A percentile compares a stretch with the other conserved stretches of the same genome.
Conservation (phyloP, 2,888 invertebrate species). For the Halocaridina rubra region DNA sequence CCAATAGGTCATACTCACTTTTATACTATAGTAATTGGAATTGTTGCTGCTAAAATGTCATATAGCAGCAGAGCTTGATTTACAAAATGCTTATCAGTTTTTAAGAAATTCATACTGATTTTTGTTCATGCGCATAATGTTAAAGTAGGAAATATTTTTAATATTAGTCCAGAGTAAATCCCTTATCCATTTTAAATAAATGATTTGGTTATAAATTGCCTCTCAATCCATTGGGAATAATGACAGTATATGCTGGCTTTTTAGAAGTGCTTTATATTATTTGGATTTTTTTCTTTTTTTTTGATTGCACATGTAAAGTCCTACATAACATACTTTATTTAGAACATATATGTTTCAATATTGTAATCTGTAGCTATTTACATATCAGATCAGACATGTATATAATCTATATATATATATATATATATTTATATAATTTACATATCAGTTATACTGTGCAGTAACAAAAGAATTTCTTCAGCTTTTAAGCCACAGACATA, state of each 20-base stretch:
- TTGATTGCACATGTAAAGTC: constrained; percentile 42
- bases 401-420: constrained; percentile 32
- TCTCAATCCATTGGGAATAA: background rate
- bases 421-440: constrained; percentile 45
- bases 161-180: too few relatives aligned
- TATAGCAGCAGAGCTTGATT: too few relatives aligned
- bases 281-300: constrained; percentile 42
- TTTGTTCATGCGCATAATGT: too few relatives aligned
- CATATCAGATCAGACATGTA: constrained; percentile 47
- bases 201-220: too few relatives aligned
- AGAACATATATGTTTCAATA: constrained; percentile 34
- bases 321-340: constrained; percentile 42
- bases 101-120: too few relatives aligned
- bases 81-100: too few relatives aligned
- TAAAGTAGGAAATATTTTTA: too few relatives aligned
- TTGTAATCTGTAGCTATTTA: constrained; percentile 49
- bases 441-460: constrained; percentile 9
- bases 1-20: too few relatives aligned
- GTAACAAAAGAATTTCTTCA: constrained; percentile 45
- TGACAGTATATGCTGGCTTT: background rate
- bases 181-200: too few relatives aligned
- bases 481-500: constrained; percentile 44
- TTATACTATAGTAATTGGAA: too few relatives aligned
- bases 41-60: too few relatives aligned
- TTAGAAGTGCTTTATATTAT: constrained; percentile 46